These are phyloP conservation scores for Rhynchophorus ferrugineus DNA, from an alignment of 1,140 invertebrate genomes.

Conservation along the genomic window DNA sequence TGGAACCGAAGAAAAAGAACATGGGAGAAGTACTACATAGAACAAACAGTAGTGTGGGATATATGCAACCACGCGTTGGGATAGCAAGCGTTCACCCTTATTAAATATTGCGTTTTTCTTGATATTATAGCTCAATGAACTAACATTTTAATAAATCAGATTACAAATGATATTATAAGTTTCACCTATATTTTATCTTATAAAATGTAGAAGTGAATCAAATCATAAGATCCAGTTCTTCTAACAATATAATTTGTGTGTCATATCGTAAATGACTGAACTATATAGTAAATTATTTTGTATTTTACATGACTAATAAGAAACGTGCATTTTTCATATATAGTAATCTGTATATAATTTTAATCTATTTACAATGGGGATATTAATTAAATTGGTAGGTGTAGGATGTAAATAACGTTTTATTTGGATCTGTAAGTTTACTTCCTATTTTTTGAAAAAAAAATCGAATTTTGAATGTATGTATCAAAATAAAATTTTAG, in stretches of 20 bases:
- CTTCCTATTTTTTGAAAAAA: no score
- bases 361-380: neutral
- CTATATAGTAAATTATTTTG: neutral
- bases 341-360: conserved; percentile 1
- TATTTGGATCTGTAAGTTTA: no score
- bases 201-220: no score
- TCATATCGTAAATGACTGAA: conserved; percentile 1
- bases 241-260: no score
- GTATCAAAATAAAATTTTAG: no score
- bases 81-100: conserved; percentile 42
- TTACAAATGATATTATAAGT: no score
- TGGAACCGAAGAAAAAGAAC: conserved; percentile 32
- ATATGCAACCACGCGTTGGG: conserved; percentile 38
- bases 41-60: conserved; percentile 35
- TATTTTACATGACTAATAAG: neutral
- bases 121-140: no score
- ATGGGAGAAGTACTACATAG: conserved; percentile 37
- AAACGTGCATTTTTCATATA: neutral
- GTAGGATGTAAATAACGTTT: neutral
- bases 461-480: no score
- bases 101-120: conserved; percentile 22
- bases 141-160: no score
- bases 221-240: no score
- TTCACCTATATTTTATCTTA: no score
- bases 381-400: neutral